Conservation (phyloP, 2,113 vertebrate genomes). For the Hypomesus transpacificus region DNA sequence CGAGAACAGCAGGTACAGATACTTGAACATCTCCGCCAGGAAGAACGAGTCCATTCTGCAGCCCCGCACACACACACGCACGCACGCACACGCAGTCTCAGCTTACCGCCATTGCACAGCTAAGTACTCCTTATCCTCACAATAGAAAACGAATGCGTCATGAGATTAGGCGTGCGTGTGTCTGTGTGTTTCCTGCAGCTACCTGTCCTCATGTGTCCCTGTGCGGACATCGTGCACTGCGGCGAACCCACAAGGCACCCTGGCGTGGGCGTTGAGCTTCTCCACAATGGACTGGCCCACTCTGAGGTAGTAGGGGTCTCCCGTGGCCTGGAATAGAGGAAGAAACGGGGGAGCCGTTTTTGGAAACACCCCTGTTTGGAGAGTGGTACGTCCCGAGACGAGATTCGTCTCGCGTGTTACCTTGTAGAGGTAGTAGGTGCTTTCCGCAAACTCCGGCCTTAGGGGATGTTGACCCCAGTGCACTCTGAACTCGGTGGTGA, state of each 20-base stretch:
- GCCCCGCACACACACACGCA: not conserved
- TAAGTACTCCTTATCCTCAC: too few relatives aligned
- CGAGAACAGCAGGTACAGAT: constrained; percentile 93
- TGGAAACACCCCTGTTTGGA: not conserved
- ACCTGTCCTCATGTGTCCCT: constrained; percentile 98
- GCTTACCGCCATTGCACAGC: too few relatives aligned
- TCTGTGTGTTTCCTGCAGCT: not conserved
- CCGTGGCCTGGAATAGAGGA: constrained; percentile 80
- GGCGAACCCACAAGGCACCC: constrained; percentile 96
- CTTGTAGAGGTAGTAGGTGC: constrained; percentile 98
- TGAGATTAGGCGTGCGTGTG: too few relatives aligned
- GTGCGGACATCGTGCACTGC: constrained; percentile 98
- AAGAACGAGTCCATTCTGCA: constrained; percentile 98
- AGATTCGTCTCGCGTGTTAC: constrained; percentile 52
- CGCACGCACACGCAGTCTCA: not conserved
- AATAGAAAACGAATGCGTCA: too few relatives aligned
- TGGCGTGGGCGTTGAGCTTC: constrained; percentile 93
- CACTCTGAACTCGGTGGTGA: constrained; percentile 96
- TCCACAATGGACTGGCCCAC: constrained; percentile 97
- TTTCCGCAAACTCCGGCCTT: constrained; percentile 97
- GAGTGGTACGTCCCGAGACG: too few relatives aligned
- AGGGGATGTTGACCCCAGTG: constrained; percentile 98
- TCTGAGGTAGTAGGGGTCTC: constrained; percentile 96
- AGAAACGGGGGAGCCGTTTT: not conserved
- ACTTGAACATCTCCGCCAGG: constrained; percentile 99